Evolutionary conservation across 2,888 invertebrate genomes (phyloP).

Genomic region (Drosophila nr. perissopoda): DNA sequence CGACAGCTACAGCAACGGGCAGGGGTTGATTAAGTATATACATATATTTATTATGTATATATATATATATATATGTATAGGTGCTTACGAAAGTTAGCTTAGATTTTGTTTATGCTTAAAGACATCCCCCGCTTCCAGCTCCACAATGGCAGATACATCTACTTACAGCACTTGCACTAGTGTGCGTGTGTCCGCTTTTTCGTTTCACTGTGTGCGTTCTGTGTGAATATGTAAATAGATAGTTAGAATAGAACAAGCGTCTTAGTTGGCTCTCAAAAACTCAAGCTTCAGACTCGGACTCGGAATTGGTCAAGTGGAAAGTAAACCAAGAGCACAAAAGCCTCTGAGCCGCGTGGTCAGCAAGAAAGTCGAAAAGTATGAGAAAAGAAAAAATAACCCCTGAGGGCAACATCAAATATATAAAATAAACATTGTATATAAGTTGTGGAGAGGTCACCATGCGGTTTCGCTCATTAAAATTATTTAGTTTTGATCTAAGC

Average conservation of each 20-base stretch:
- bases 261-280: slow-evolving; percentile 34
- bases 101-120: slow-evolving; percentile 52
- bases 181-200: slow-evolving; percentile 73
- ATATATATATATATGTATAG: slow-evolving; percentile 10
- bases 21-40: slow-evolving; percentile 39
- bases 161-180: slow-evolving; percentile 66
- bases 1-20: slow-evolving; percentile 50
- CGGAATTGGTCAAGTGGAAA: slow-evolving; percentile 79
- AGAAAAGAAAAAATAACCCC: slow-evolving; percentile 40
- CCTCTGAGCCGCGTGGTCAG: slow-evolving; percentile 30
- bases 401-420: slow-evolving; percentile 13
- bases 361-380: slow-evolving; percentile 51
- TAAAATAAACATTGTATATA: slow-evolving; percentile 16
- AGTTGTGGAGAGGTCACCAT: slow-evolving; percentile 65
- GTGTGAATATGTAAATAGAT: slow-evolving; percentile 59
- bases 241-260: slow-evolving; percentile 70
- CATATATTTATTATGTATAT: neutral
- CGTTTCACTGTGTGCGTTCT: slow-evolving; percentile 69
- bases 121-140: slow-evolving; percentile 11
- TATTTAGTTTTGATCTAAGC: slow-evolving; percentile 73
- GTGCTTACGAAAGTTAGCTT: slow-evolving; percentile 54
- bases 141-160: slow-evolving; percentile 8
- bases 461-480: slow-evolving; percentile 75
- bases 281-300: slow-evolving; percentile 57
- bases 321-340: slow-evolving; percentile 71